These are phyloP conservation scores for Ifrita kowaldi DNA, from an alignment of 2,113 vertebrate genomes.

Conservation along the genomic window DNA sequence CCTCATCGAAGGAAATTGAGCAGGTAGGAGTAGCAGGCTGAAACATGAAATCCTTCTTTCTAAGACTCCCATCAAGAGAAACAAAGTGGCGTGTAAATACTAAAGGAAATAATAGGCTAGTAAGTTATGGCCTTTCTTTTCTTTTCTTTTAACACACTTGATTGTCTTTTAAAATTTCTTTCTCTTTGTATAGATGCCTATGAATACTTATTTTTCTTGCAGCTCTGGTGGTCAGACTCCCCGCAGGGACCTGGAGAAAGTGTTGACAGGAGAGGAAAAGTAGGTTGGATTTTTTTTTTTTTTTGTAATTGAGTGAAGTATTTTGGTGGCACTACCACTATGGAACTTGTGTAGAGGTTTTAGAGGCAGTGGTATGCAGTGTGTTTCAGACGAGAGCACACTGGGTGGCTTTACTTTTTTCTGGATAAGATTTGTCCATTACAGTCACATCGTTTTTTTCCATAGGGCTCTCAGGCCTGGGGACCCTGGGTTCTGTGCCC, in stretches of 20 bases:
- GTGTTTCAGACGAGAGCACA: neutral
- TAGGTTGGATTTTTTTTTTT: constrained; percentile 62
- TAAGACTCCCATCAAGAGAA: neutral
- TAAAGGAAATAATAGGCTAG: neutral
- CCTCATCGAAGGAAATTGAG: constrained; percentile 87
- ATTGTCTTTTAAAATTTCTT: neutral
- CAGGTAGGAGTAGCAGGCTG: constrained; percentile 73
- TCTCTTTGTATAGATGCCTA: neutral
- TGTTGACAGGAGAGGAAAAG: constrained; percentile 97
- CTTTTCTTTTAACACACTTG: neutral
- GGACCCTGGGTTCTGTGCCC: constrained; percentile 94
- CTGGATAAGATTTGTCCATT: neutral
- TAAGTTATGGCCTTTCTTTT: neutral
- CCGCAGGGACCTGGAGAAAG: constrained; percentile 94
- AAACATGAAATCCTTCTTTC: neutral
- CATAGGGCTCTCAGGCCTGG: constrained; percentile 89
- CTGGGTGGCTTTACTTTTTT: neutral
- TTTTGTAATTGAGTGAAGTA: neutral
- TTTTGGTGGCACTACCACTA: neutral
- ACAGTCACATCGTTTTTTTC: neutral
- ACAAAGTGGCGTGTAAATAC: neutral
- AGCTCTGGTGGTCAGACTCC: constrained; percentile 97
- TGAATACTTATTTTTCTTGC: neutral
- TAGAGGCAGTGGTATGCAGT: neutral
- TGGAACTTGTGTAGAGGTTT: neutral